These are phyloP conservation scores for Cebuella pygmaea DNA, from an alignment of 2,797 vertebrate species.

Conservation along the genomic window DNA sequence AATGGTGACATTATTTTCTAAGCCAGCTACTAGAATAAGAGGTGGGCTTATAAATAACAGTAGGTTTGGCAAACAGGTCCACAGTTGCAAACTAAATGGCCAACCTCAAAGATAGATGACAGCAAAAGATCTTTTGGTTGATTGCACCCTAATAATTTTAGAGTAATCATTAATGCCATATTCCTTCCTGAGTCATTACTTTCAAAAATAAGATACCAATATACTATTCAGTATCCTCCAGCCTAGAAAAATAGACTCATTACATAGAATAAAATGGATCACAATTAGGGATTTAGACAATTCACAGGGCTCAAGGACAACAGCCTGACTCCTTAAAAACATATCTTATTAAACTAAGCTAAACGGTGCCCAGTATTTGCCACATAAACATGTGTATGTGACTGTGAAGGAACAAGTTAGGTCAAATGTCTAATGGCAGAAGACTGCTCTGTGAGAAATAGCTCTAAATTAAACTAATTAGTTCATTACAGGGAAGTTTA, in stretches of 20 bases:
- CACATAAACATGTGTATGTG: neutral
- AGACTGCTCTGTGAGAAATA: neutral
- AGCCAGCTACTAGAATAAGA: neutral
- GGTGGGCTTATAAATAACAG: neutral
- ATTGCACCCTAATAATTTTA: conserved; percentile 5
- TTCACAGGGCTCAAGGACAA: neutral
- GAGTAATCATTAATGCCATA: neutral
- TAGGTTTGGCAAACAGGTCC: neutral
- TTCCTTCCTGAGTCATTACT: neutral
- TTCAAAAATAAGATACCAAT: conserved; percentile 1
- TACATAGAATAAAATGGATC: neutral
- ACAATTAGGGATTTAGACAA: neutral
- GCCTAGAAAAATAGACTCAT: neutral
- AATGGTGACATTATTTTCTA: neutral
- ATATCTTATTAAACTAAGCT: neutral
- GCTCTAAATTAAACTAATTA: neutral
- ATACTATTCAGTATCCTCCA: neutral
- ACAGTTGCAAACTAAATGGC: neutral
- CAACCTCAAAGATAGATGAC: neutral
- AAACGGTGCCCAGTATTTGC: neutral
- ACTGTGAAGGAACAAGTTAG: neutral
- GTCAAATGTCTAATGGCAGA: neutral
- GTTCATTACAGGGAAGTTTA: neutral
- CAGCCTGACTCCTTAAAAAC: neutral
- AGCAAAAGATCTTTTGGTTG: neutral